Percentiles rank a stretch among this genome's conserved stretches.
Evolutionary conservation across 2,888 invertebrate species (phyloP).

Genomic region (Raillietiella orientalis): DNA sequence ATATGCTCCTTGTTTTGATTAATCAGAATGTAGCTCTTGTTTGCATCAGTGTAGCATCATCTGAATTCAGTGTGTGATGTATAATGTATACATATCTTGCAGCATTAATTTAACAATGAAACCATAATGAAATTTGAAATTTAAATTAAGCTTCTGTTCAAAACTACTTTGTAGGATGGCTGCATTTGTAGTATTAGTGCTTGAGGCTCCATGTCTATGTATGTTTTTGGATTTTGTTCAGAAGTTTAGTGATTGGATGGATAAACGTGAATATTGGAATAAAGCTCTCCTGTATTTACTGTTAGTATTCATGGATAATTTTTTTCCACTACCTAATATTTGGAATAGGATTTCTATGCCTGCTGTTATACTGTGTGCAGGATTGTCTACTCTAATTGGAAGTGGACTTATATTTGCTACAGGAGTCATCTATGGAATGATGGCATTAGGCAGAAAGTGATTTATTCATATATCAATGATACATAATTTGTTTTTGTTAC

Average conservation of each 20-base stretch:
- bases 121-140: too few relatives aligned
- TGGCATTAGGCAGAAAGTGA: slow-evolving; percentile 83
- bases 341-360: slow-evolving; percentile 36
- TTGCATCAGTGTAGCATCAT: too few relatives aligned
- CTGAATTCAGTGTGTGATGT: too few relatives aligned
- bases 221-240: slow-evolving; percentile 82
- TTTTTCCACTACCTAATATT: neutral
- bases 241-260: slow-evolving; percentile 40
- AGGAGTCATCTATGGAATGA: slow-evolving; percentile 67
- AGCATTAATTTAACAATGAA: too few relatives aligned
- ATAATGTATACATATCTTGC: too few relatives aligned
- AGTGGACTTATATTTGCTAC: slow-evolving; percentile 60
- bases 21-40: too few relatives aligned
- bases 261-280: slow-evolving; percentile 57
- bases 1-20: neutral
- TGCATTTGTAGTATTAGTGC: slow-evolving; percentile 51
- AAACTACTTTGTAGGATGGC: slow-evolving; percentile 22
- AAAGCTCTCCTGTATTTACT: slow-evolving; percentile 48
- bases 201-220: slow-evolving; percentile 93
- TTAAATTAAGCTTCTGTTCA: too few relatives aligned
- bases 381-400: slow-evolving; percentile 43
- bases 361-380: slow-evolving; percentile 40
- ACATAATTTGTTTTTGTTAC: too few relatives aligned
- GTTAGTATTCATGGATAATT: slow-evolving; percentile 22
- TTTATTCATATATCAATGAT: slow-evolving; percentile 15